Base-by-base conservation (phyloP, 1,140 invertebrate genomes). In the Habropoda laboriosa region DNA sequence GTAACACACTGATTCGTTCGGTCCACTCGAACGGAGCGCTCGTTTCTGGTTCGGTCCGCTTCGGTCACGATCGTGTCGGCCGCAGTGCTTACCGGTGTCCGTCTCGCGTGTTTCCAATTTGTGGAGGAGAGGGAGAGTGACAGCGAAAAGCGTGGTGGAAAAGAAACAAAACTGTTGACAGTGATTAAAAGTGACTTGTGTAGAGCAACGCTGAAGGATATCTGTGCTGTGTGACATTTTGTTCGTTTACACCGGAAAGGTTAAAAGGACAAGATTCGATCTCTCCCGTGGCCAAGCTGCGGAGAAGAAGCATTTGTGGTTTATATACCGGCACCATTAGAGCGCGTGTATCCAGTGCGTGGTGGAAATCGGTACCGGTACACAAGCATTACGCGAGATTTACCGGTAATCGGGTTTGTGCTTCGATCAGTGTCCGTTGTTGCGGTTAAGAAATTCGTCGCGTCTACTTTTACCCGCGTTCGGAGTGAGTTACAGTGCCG, bases 41-140 rank as follows among this genome's bases (percentile, higher is more conserved):
- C 57, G 78, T 79, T 70, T 64, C 82, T 55, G 57, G 60, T 74
- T 78, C 82, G 83, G 57, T 81, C n/a, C 38, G 27, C 45, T 66
- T 81, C 83, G 82, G 79, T 60, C 68, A 73, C 74, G 83, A 84
- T 86, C 73, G 81, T 71, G 79, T 81, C 58, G 78, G 16, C 58
- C 38, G 75, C 75, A 67, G 79, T 81, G 53, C 47, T 70, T 73
- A 49, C 61, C 79, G 80, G 80, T 81, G 40, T 47, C 13, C 55
- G 82, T 55, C 61, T 78, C 73, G 78, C 63, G 67, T 66, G 79
- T 83, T 74, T 84, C 71, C 53, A 63, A 30, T 71, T 40, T 42
- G 63, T 16, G 40, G n/a, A 38, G 18, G 38, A 35, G 51, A 42
- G 66, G 18, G 63, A 73, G 27, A 58, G 66, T 55, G 61, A 80